Conservation (phyloP, 2,888 invertebrate genomes). For the Bombyx huttoni region DNA sequence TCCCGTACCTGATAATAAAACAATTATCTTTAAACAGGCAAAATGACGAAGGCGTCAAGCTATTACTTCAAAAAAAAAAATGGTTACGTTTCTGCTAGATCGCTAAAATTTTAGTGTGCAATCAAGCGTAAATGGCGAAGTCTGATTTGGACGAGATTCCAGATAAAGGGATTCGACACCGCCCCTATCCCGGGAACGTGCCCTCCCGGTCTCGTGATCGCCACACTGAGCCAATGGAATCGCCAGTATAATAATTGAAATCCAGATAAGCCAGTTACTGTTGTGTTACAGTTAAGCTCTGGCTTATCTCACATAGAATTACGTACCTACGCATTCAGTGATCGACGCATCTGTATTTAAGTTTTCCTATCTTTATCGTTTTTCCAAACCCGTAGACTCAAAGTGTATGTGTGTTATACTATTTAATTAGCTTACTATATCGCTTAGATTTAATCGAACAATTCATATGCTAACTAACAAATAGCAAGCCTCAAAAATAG, state of each 20-base stretch:
- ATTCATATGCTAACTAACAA: neutral
- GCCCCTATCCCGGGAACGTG: slow-evolving; percentile 41
- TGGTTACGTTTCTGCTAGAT: slow-evolving; percentile 1
- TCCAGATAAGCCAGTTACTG: slow-evolving; percentile 67
- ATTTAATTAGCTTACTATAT: too few species aligned
- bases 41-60: neutral
- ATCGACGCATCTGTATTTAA: slow-evolving; percentile 49
- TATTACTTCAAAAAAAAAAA: neutral
- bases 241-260: slow-evolving; percentile 67
- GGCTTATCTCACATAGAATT: slow-evolving; percentile 57
- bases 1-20: slow-evolving; percentile 82
- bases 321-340: slow-evolving; percentile 53
- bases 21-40: neutral
- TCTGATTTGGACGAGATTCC: slow-evolving; percentile 56
- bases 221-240: slow-evolving; percentile 55
- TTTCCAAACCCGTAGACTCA: slow-evolving; percentile 3
- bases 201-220: slow-evolving; percentile 30
- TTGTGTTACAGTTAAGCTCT: slow-evolving; percentile 54
- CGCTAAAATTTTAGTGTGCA: slow-evolving; percentile 19
- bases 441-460: neutral
- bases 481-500: neutral
- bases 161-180: slow-evolving; percentile 52
- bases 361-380: slow-evolving; percentile 45
- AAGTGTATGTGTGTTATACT: too few species aligned
- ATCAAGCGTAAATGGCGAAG: slow-evolving; percentile 44